Base-by-base conservation (phyloP, 1,140 invertebrate species). In the Choristoneura fumiferana region DNA sequence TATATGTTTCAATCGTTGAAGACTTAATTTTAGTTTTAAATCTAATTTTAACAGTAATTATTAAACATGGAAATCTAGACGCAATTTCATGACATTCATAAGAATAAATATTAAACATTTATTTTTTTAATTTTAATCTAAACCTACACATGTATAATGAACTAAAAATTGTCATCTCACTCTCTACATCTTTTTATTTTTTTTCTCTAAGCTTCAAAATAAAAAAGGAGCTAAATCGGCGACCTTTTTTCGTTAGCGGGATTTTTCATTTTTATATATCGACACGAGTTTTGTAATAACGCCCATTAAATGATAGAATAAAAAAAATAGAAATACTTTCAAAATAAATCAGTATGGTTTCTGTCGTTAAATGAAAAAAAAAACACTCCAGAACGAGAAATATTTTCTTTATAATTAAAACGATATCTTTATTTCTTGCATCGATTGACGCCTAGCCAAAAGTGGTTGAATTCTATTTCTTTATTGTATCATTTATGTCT, bases 1-100 rank as follows among this genome's bases (percentile, higher is more conserved):
- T 87, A 81, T 82, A 74, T 68, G 76, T 87, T 81, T 81, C 73
- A 73, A 74, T 77, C 65, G 54, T 74, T 75, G 67, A 84, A 85
- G 67, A 76, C 76, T 81, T 78, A 80, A 49, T 69, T 62, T 68
- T 72, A 63, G 62, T 62, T 69, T 63, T 66, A 62, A 67, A 62
- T 60, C 71, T 65, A 60, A 64, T 62, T 73, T 78, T 74, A 69
- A 34, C 67, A 37, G 38, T 63, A 58, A 60, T 58, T 56, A 58
- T 55, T 55, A 40, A 61, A 68, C 57, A 65, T 15, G 40, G 37
- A 54, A 61, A 38, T 29, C 38, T 29, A 56, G 36, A 40, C 18
- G 17, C 57, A 62, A 65, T 58, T 49, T 56, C 60, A 58, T 66
- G 72, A 81, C 78, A 79, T 78, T 82, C 76, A 85, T 81, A 83